Evolutionary conservation across 2,797 vertebrate species (phyloP), one percentile per base, ranked within the genome.

Genomic region (Myripristis murdjan): DNA sequence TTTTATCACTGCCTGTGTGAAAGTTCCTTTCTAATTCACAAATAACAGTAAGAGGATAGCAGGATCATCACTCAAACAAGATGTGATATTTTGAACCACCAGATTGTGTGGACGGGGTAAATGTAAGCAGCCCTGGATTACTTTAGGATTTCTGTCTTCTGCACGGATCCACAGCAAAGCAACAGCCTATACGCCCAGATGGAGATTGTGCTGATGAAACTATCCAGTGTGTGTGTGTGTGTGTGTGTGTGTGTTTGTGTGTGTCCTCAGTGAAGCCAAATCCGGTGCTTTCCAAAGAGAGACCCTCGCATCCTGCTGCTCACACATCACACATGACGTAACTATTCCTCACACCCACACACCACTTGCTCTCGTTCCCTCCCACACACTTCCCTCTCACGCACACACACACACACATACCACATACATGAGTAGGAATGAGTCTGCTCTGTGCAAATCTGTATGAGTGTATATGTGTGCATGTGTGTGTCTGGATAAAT

Each of bases 281-380:
- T 87, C 72, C 75, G 81, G 67, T 18, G 4, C 77, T 83, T 83
- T 79, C 77, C 65, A 75, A 72, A 78, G 71, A 81, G 67, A 83
- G 72, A 81, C 52, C 75, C 75, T 79, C 83, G 85, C 79, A 84
- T 88, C 74, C 86, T 90, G 85, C 78, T 73, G 81, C 86, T 90
- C 88, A 89, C 87, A 85, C 88, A 89, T 92, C 88, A 90, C 77
- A 20, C 77, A 70, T 94, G 93, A 95, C 82, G 87, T 89, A 93
- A 91, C 87, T 80, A 82, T 87, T 75, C 86, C 86, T 82, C 88
- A 84, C 76, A 48, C 89, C 88, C 82, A 84, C 90, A 87, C 82
- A 84, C 75, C 87, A 87, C 83, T 87, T 82, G 84, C 57, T 89
- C 81, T 73, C 43, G 47, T 61, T 77, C 76, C 66, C 68, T 81